Conservation (phyloP, 2,888 invertebrate genomes). For the Zhuqinia jingwanae region DNA sequence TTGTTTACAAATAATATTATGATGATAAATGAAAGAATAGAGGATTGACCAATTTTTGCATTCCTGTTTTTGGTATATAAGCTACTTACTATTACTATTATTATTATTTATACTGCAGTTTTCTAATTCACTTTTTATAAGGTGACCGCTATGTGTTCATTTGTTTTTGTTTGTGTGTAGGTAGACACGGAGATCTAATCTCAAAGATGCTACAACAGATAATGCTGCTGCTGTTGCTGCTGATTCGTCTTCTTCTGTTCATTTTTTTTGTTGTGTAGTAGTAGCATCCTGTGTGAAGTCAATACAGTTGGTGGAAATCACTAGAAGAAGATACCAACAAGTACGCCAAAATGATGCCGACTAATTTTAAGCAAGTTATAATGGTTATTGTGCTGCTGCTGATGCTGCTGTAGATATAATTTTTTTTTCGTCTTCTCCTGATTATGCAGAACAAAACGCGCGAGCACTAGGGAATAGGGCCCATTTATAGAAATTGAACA, state of each 20-base stretch:
- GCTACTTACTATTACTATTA: too few species aligned
- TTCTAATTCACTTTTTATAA: too few species aligned
- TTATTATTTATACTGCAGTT: too few species aligned
- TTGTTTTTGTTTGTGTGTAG: too few species aligned
- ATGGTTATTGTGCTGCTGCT: too few species aligned
- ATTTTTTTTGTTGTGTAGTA: not conserved
- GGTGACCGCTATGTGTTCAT: too few species aligned
- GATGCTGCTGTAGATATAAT: not conserved
- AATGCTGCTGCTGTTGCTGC: not conserved
- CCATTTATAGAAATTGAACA: not conserved
- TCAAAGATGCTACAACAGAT: too few species aligned
- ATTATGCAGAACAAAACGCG: constrained; percentile 5
- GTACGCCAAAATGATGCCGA: constrained; percentile 18
- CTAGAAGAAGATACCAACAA: not conserved
- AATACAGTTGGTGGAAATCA: constrained; percentile 23
- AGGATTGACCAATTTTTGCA: too few species aligned
- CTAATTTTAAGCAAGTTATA: constrained; percentile 4
- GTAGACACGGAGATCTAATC: too few species aligned
- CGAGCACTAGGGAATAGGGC: not conserved
- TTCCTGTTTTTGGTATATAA: too few species aligned
- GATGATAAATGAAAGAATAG: too few species aligned
- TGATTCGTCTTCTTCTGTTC: not conserved
- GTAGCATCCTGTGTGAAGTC: not conserved
- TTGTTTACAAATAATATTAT: not conserved
- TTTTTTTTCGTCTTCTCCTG: constrained; percentile 16